Percentiles rank a stretch among this genome's conserved stretches.
Conservation (phyloP, 1,140 invertebrate genomes). For the Chrysoperla carnea region DNA sequence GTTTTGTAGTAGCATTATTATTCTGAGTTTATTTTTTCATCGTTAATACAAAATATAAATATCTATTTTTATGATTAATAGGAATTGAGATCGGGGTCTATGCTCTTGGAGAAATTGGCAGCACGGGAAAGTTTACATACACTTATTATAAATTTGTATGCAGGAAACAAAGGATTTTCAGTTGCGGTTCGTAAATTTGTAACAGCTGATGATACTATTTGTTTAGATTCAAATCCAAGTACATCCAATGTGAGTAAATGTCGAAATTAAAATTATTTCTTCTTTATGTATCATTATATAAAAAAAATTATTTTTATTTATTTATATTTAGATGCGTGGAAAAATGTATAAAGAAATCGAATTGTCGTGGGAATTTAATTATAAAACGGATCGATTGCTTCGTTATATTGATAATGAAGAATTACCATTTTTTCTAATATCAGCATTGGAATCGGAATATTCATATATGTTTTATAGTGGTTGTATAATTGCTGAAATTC, state of each 20-base stretch:
- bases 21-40: too few relatives aligned
- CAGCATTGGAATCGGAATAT: conserved; percentile 62
- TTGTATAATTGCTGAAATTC: conserved; percentile 79
- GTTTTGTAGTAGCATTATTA: too few relatives aligned
- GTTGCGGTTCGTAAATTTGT: conserved; percentile 46
- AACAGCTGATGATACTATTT: conserved; percentile 2
- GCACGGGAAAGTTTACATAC: conserved; percentile 71
- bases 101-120: conserved; percentile 70
- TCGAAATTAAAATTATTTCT: too few relatives aligned
- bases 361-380: too few relatives aligned
- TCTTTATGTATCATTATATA: too few relatives aligned
- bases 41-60: too few relatives aligned
- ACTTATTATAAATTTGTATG: conserved; percentile 77
- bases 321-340: too few relatives aligned
- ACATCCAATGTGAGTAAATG: too few relatives aligned
- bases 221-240: too few relatives aligned
- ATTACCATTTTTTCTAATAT: conserved; percentile 68
- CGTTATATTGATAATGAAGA: conserved; percentile 71
- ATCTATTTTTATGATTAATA: conserved; percentile 16
- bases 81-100: conserved; percentile 52
- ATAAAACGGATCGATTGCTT: conserved; percentile 24
- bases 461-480: conserved; percentile 77
- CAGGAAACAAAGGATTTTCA: conserved; percentile 81
- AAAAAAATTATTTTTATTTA: too few relatives aligned
- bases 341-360: too few relatives aligned